Evolutionary conservation across 64 coral and sea anemone genomes (phyloP).

Genomic region (Exaiptasia diaphana): DNA sequence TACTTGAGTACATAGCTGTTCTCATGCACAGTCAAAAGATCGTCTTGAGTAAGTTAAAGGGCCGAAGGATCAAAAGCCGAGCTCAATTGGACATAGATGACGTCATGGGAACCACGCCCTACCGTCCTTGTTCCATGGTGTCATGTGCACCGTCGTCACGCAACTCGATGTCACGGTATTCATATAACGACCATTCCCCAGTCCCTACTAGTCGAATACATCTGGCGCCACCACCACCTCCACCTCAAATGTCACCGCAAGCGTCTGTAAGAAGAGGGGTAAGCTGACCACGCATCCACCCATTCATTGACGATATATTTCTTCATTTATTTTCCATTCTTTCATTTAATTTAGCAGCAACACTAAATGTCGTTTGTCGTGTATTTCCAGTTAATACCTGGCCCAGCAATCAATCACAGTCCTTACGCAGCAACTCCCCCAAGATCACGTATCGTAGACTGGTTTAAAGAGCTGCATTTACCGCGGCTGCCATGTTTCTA

Average conservation of each 20-base stretch:
- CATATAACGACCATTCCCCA: not conserved
- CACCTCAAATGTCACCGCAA: too few relatives aligned
- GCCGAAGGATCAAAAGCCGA: not conserved
- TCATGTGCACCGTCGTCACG: not conserved
- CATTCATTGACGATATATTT: not conserved
- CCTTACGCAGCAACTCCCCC: conserved; percentile 41
- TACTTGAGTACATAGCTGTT: conserved; percentile 66
- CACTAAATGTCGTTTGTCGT: too few relatives aligned
- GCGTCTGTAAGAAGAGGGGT: not conserved
- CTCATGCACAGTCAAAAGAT: conserved; percentile 61
- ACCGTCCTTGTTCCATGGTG: not conserved
- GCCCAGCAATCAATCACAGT: conserved; percentile 58
- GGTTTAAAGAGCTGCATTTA: not conserved
- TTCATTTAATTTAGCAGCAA: not conserved
- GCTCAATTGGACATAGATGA: not conserved
- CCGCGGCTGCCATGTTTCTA: not conserved
- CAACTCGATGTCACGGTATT: not conserved
- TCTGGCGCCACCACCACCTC: not conserved
- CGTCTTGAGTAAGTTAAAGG: not conserved
- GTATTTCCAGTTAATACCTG: too few relatives aligned
- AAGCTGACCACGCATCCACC: not conserved
- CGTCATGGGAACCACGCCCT: not conserved
- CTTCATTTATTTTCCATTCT: not conserved
- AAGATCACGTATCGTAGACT: conserved; percentile 1
- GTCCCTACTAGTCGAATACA: not conserved